Evolutionary conservation across 2,113 vertebrate species (phyloP), one percentile per base, ranked within the genome.

Genomic region (Phaethornis superciliosus): DNA sequence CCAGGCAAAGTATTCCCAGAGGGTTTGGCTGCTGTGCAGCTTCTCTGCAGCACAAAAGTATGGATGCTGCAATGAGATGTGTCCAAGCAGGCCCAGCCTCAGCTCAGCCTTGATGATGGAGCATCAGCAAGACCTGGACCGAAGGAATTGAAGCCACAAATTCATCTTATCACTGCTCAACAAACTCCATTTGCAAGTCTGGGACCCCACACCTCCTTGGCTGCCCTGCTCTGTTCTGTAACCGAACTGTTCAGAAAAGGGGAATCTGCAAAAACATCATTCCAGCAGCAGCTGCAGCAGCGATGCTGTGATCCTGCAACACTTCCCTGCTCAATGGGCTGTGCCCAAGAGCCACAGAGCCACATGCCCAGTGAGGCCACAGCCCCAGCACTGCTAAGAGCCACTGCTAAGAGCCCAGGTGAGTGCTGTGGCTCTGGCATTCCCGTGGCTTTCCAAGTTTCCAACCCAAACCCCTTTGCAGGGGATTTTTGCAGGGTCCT

Each of bases 291-390:
- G 83, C 30, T 40, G 68, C 81, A 37, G 64, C 1, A 40, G 40
- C 40, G 40, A 40, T 40, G 4, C 47, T 23, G 60, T 0, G 2
- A 11, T 47, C 54, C 2, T 15, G 23, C 54, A 10, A 62, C 15
- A 0, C 27, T 3, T 3, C 30, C 23, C 44, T 26, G 46, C 37
- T 32, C 5, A 0, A 40, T 40, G 40, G 40, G 40, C 40, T 40
- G 40, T 40, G 40, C 40, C 40, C 40, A 42, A 22, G 56, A 81
- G 46, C 72, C 0, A 2, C 1, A 0, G 52, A 2, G 37, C 86
- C 4, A 51, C 47, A 10, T 40, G 15, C 2, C 1, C 42, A 28
- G 86, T 1, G 0, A n/a, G 32, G 65, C 28, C 83, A 7, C 55
- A 19, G 89, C 54, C 51, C 2, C 13, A 2, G 3, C 51, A 9